A percentile compares a stretch with the other conserved stretches of the same genome.
These are phyloP conservation scores for Epinephelus moara DNA, from an alignment of 2,113 vertebrate species.

Conservation along the genomic window DNA sequence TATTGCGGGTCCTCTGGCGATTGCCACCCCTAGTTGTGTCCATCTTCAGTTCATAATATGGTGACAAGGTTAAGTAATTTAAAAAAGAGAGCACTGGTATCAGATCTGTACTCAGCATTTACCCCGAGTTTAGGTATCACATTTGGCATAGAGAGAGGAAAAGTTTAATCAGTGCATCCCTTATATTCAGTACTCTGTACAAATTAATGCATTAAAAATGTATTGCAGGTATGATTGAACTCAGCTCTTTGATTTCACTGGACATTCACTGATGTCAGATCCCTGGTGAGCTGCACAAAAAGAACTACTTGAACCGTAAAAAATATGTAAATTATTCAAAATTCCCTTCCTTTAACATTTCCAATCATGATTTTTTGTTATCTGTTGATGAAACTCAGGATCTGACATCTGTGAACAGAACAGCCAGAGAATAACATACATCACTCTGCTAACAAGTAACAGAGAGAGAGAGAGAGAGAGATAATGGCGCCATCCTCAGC, in stretches of 20 bases:
- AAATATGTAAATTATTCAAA: neutral
- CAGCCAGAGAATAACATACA: constrained; percentile 46
- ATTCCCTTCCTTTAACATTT: constrained; percentile 4
- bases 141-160: neutral
- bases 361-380: constrained; percentile 25
- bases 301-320: neutral
- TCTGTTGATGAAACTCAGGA: constrained; percentile 36
- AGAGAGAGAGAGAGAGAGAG: constrained; percentile 49
- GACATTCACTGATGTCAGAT: constrained; percentile 58
- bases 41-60: neutral
- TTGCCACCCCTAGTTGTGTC: too few species aligned
- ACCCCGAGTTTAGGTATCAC: neutral
- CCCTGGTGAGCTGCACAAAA: neutral
- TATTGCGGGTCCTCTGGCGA: too few species aligned
- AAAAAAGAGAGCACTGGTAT: neutral
- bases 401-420: constrained; percentile 71
- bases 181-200: neutral
- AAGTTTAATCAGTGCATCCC: neutral
- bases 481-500: constrained; percentile 52
- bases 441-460: constrained; percentile 33
- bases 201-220: constrained; percentile 2
- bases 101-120: neutral
- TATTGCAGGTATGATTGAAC: constrained; percentile 57
- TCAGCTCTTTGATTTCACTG: constrained; percentile 34
- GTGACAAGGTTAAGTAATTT: neutral